Evolutionary conservation across 2,888 invertebrate genomes (phyloP), one percentile per base, ranked within the genome.

Genomic region (Cephonodes hylas): DNA sequence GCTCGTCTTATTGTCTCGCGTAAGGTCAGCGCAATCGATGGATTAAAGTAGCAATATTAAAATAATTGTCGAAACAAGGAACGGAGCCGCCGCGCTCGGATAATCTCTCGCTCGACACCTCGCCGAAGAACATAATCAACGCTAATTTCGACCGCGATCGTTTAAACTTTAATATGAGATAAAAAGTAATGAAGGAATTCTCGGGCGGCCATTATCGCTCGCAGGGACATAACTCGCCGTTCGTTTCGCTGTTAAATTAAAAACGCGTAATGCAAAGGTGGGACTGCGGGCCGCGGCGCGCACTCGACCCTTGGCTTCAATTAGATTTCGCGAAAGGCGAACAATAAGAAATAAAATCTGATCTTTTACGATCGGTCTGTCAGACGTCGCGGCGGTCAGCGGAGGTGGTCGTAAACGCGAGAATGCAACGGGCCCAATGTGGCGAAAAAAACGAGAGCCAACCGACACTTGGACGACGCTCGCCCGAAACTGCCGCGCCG

Each of bases 331-430:
- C 89, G 85, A 89, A 88, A 87, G 83, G 84, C 86, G 91, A 90
- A 91, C 92, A 92, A 92, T 92, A 91, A 91, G 91, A 87, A 88
- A 89, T 92, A 91, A 91, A 92, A 89, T 89, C 75, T 79, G 86
- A 79, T 83, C 89, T 86, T 92, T 92, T 91, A 91, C 89, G 91
- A 90, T 76, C 81, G 66, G 75, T 75, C 82, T 84, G 90, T 88
- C 89, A 87, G 85, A 75, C 87, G 80, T 84, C 82, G 31, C 27
- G 53, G 53, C 53, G 88, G 87, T 85, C 88, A 81, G 83, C 72
- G 76, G 83, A 82, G 81, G 77, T 78, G 86, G 65, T 88, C 90
- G 86, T 91, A 89, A 91, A 90, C 73, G 70, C 71, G 84, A 85
- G 88, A 89, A 90, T 90, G 90, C 90, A 90, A 90, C 88, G 88